phyloP scores from a whole-genome alignment of 1,140 invertebrate species.

The Pissodes strobi region DNA sequence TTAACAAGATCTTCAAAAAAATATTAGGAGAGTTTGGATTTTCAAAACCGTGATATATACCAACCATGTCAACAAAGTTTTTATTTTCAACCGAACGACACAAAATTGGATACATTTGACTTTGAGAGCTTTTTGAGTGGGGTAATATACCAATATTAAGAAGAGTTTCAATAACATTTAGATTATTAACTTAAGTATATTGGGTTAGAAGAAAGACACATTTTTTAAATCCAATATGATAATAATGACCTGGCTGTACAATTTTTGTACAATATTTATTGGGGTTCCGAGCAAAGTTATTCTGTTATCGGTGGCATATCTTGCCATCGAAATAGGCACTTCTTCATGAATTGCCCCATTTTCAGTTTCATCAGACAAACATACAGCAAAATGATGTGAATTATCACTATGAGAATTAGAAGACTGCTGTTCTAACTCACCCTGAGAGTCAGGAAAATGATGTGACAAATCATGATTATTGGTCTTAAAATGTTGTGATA shows the following conservation, averaged over 20 bases:
- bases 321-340: too few relatives aligned
- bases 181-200: background rate
- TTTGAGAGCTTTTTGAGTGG: background rate
- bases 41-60: background rate
- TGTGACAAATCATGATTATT: too few relatives aligned
- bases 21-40: background rate
- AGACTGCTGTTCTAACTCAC: too few relatives aligned
- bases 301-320: too few relatives aligned
- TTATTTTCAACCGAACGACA: background rate
- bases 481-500: too few relatives aligned
- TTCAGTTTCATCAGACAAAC: too few relatives aligned
- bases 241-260: background rate
- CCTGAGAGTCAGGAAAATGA: too few relatives aligned
- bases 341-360: too few relatives aligned
- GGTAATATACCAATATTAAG: background rate
- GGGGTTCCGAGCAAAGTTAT: too few relatives aligned
- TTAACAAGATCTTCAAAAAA: background rate
- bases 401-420: too few relatives aligned
- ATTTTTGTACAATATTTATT: too few relatives aligned
- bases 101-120: background rate
- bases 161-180: background rate
- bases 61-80: background rate
- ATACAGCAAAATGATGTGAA: too few relatives aligned
- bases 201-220: background rate
- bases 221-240: background rate